Evolutionary conservation across 2,888 invertebrate genomes (phyloP), one percentile per base, ranked within the genome.

Genomic region (Acanthococcus lagerstroemiae): DNA sequence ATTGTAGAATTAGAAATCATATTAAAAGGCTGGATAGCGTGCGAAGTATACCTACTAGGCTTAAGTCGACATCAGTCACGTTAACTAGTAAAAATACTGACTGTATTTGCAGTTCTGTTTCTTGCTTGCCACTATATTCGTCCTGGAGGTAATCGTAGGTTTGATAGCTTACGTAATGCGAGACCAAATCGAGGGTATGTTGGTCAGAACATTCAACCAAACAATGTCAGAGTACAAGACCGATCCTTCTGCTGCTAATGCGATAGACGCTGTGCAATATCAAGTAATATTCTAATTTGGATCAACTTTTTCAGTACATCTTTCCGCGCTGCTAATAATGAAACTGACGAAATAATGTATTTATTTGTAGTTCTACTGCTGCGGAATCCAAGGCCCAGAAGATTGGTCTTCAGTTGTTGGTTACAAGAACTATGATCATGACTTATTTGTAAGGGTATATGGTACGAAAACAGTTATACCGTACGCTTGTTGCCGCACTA

Each of bases 71-170:
- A n/a, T n/a, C n/a, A n/a, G n/a, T n/a, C n/a, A n/a, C n/a, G n/a
- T 37, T 37, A 9, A 37, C 37, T 37, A 37, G 15, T 37, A 37
- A 9, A 9, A 7, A 37, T 37, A 37, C 37, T 37, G 37, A 55
- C 44, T 44, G 24, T 6, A 71, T 70, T 75, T 75, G 19, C 76
- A 87, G 87, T 91, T 90, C 79, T 83, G 86, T 5, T 80, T 84
- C 58, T 80, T 93, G 72, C 78, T 94, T 73, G 79, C 87, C 57
- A 76, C 89, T 55, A 87, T 94, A 72, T 88, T 93, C 77, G 80
- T 87, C 6, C 78, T 90, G 70, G 93, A 94, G 78, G 77, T 93
- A 72, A 87, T 87, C 0, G 86, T 87, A 70, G 92, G 91, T 70
- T 83, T 92, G 73, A 84, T 86, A 9, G 88, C 27, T n/a, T 66